phyloP scores from a whole-genome alignment of 2,113 vertebrate species.

The Gallinago jamesoni region DNA sequence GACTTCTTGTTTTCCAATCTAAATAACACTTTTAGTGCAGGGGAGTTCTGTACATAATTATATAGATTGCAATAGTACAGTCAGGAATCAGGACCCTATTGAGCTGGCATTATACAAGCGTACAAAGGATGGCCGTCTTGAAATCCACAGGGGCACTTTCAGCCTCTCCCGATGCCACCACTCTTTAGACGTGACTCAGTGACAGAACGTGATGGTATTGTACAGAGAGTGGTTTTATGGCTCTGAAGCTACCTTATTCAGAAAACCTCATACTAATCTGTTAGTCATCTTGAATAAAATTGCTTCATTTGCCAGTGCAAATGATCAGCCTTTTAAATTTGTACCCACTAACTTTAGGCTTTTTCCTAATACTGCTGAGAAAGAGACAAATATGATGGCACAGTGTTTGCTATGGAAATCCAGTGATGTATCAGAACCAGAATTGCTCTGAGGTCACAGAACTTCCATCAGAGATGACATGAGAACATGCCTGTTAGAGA shows the following conservation, averaged over 20 bases:
- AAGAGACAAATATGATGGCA: not conserved
- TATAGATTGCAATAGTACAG: not conserved
- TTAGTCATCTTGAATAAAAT: conserved; percentile 32
- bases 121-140: not conserved
- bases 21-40: not conserved
- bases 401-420: not conserved
- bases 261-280: not conserved
- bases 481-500: not conserved
- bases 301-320: conserved; percentile 25
- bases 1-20: not conserved
- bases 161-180: not conserved
- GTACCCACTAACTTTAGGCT: not conserved
- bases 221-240: not conserved
- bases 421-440: not conserved
- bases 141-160: not conserved
- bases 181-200: not conserved
- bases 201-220: not conserved
- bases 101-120: not conserved
- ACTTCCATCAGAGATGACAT: not conserved
- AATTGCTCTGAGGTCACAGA: not conserved
- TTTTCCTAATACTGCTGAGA: not conserved
- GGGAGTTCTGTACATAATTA: not conserved
- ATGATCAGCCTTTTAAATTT: conserved; percentile 3
- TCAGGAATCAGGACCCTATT: not conserved
- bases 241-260: not conserved